Base-by-base conservation (phyloP, 1,140 invertebrate genomes). In the Drosophila sp. region DNA sequence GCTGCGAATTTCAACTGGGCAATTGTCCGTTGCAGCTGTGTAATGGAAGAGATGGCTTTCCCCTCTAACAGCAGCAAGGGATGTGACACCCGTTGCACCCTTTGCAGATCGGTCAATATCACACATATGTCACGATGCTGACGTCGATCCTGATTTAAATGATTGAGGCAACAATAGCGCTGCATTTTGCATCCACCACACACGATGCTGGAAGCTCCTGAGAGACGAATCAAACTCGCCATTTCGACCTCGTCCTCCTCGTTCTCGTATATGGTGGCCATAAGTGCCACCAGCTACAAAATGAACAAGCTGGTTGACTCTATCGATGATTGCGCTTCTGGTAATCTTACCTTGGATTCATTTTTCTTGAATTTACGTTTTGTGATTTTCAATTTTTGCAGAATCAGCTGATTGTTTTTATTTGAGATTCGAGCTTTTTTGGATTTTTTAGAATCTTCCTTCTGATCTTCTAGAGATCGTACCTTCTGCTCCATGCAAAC, bases 111-210 rank as follows among this genome's bases (percentile, higher is more conserved):
- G 1, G 5, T 30, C 0, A 76, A 33, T 2, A 79, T 57, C 2
- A n/a, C 10, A 25, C 80, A 79, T 56, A 90, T 29, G 25, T 72
- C 33, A 5, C 60, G n/a, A 40, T 79, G 79, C 1, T 50, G 57
- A 33, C 57, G 27, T 25, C 55, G 65, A 65, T 90, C 89, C 5
- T 70, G 27, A 2, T 56, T 23, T 2, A 82, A 62, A 70, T 91
- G 89, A 5, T 50, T 8, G 1, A 66, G 7, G 38, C 68, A 79
- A 33, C 89, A 91, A 61, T 91, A 91, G 0, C 56, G 57, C 57
- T 89, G 70, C 55, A 90, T 17, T 25, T 82, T 70, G 47, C 81
- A 84, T 0, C 32, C 66, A 11, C 29, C 32, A 50, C 81, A 84
- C 5, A 79, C 5, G 2, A 83, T 44, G 17, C 23, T 41, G 3